phyloP scores from a whole-genome alignment of 2,113 vertebrate species.

The Sitta europaea region DNA sequence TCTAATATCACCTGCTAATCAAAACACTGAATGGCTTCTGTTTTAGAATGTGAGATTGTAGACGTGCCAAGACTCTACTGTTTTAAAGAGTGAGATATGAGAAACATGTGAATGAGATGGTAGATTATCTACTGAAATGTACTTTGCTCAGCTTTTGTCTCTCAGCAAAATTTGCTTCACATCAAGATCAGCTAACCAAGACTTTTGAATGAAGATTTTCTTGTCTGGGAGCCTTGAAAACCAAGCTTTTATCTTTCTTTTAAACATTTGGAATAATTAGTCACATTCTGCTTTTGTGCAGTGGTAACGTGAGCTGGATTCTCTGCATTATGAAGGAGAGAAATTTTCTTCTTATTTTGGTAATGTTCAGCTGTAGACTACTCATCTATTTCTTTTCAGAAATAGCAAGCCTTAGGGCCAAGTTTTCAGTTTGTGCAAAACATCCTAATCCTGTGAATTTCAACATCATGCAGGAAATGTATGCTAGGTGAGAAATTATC shows the following conservation, averaged over 20 bases:
- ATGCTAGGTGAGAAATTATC: neutral
- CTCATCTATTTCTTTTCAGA: neutral
- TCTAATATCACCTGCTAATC: neutral
- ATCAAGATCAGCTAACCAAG: neutral
- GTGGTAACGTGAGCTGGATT: neutral
- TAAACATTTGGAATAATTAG: neutral
- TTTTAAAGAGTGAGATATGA: neutral
- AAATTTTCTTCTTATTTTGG: neutral
- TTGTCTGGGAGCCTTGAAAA: neutral
- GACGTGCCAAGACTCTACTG: neutral
- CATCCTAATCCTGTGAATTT: neutral
- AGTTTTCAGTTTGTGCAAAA: neutral
- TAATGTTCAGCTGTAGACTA: neutral
- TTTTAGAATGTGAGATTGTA: neutral
- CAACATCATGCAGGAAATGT: neutral
- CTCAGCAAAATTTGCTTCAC: neutral
- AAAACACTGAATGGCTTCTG: neutral
- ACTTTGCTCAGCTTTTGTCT: neutral
- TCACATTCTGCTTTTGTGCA: neutral
- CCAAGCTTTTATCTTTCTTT: neutral
- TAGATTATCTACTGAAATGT: neutral
- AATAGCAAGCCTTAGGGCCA: neutral
- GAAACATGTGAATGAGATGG: neutral
- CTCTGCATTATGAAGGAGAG: neutral
- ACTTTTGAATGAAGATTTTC: neutral